These are phyloP conservation scores for Ips nitidus DNA, from an alignment of 1,140 invertebrate genomes.

Conservation along the genomic window DNA sequence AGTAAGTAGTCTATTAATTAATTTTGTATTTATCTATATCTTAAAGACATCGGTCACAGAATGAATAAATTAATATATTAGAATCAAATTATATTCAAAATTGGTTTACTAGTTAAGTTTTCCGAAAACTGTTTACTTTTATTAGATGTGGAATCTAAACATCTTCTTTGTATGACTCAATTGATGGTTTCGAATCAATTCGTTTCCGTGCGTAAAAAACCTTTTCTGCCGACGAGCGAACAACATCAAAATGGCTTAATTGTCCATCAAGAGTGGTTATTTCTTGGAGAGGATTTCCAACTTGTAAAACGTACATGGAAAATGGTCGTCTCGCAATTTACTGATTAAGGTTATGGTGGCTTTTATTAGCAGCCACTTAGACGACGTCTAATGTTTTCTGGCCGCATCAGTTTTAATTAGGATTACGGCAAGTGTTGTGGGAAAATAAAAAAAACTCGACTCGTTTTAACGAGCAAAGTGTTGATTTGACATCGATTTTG, in stretches of 20 bases:
- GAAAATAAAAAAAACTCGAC: constrained; percentile 8
- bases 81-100: too few species aligned
- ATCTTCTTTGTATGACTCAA: neutral
- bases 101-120: too few species aligned
- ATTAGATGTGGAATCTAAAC: too few species aligned
- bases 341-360: constrained; percentile 15
- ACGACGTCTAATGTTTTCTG: constrained; percentile 7
- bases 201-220: neutral
- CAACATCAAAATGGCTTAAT: constrained; percentile 11
- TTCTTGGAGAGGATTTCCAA: constrained; percentile 11
- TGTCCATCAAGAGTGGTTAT: constrained; percentile 12
- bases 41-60: neutral
- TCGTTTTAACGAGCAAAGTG: neutral
- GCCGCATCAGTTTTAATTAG: constrained; percentile 7
- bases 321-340: constrained; percentile 8
- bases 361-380: constrained; percentile 15
- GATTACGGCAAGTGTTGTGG: constrained; percentile 6
- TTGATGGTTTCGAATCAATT: neutral
- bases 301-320: constrained; percentile 13
- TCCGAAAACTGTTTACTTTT: too few species aligned
- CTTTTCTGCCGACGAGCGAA: neutral
- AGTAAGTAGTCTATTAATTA: neutral
- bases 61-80: too few species aligned
- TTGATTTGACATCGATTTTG: constrained; percentile 4
- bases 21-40: neutral